Base-by-base conservation (phyloP, 2,113 vertebrate species). In the Aegotheles bennettii region DNA sequence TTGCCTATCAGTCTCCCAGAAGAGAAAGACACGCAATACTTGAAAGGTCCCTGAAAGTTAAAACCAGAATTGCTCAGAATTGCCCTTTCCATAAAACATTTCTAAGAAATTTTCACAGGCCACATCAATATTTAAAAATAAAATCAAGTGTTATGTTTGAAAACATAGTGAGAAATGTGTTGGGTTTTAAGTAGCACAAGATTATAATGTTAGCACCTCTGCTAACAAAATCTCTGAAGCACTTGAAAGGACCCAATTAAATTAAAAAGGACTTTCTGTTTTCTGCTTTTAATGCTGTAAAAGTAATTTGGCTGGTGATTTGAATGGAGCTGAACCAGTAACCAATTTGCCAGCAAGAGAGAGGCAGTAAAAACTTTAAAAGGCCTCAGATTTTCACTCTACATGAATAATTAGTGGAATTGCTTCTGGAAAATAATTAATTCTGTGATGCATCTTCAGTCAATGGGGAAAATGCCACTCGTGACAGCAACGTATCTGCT, bases 41-140 rank as follows among this genome's bases (percentile, higher is more conserved):
- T 92, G 80, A 96, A 96, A 96, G 48, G 92, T 71, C 89, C 89
- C 93, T 97, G 67, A 79, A 91, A 95, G 95, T 95, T 96, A 95
- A 83, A 97, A 75, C 14, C 59, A 88, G 77, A 80, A 45, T 84
- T 96, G 89, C 87, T 93, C 65, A 92, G 64, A 95, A 47, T 84
- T 96, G 96, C 73, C 90, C 86, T 60, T 95, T 94, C 83, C 56
- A 67, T 53, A 94, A 92, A 93, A 91, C 57, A 96, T 91, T 96
- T 97, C 88, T 86, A 96, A 94, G 95, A 97, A 97, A 93, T 81
- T 48, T 94, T 69, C 53, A 70, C 95, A 93, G 85, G 94, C 85
- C 48, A 79, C 68, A 90, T 83, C 90, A 85, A 89, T 80, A 65
- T 87, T 95, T 96, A 95, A 94, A 96, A 95, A 95, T 96, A 96